phyloP scores from a whole-genome alignment of 2,888 invertebrate species.

The Leptinotarsa haldemani region DNA sequence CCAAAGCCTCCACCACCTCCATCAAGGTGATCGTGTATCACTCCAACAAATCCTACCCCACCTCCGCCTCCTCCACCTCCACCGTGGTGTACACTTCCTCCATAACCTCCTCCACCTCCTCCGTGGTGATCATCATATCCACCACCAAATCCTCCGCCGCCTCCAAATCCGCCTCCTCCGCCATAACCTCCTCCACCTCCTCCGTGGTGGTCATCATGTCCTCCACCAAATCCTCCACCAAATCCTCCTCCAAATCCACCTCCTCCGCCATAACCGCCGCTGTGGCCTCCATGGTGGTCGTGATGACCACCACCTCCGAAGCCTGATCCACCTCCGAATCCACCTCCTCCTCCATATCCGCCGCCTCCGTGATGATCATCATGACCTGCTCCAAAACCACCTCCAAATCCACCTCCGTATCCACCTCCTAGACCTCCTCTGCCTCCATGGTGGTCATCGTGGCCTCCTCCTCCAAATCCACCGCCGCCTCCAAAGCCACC shows the following conservation, averaged over 20 bases:
- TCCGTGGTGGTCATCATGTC: constrained; percentile 21
- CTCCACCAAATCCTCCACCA: neutral
- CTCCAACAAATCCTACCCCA: constrained; percentile 14
- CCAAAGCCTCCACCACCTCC: constrained; percentile 17
- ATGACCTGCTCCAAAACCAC: constrained; percentile 25
- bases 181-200: constrained; percentile 17
- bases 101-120: constrained; percentile 26
- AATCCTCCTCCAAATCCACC: constrained; percentile 19
- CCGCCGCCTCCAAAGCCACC: constrained; percentile 7
- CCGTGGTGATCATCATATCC: constrained; percentile 21
- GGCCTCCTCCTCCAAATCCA: constrained; percentile 15
- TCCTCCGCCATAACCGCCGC: constrained; percentile 25
- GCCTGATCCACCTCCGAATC: constrained; percentile 21
- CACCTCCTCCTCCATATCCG: constrained; percentile 11
- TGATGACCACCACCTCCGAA: constrained; percentile 30
- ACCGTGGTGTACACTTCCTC: too few relatives aligned
- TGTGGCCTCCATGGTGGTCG: constrained; percentile 21
- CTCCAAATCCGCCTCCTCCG: constrained; percentile 12
- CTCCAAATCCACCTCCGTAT: constrained; percentile 20
- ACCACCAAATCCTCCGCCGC: constrained; percentile 18
- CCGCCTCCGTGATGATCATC: constrained; percentile 26
- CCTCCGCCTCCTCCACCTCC: constrained; percentile 19
- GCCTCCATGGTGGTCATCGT: constrained; percentile 7
- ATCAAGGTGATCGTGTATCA: neutral
- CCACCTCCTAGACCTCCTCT: constrained; percentile 26